These are phyloP conservation scores for Athripsodes cinereus DNA, from an alignment of 2,888 invertebrate species.

Conservation along the genomic window DNA sequence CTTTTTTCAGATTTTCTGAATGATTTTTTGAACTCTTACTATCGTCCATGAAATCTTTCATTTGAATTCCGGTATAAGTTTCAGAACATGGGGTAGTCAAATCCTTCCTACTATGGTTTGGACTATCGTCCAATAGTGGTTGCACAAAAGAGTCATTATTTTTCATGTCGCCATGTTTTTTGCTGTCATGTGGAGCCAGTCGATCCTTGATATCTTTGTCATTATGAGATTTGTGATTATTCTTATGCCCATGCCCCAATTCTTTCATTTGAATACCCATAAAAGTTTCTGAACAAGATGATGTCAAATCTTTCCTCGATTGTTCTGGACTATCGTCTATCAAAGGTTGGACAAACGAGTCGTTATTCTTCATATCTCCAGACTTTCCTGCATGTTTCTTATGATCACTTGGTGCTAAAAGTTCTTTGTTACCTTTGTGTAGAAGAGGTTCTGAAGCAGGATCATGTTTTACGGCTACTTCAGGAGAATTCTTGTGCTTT, in stretches of 20 bases:
- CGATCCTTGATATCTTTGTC: background rate
- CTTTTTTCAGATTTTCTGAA: conserved; percentile 10
- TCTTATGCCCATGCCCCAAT: background rate
- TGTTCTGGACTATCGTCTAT: conserved; percentile 21
- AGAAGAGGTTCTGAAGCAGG: conserved; percentile 44
- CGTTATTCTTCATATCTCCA: conserved; percentile 14
- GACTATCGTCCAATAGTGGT: conserved; percentile 21
- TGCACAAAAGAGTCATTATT: conserved; percentile 16
- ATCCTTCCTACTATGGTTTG: conserved; percentile 16
- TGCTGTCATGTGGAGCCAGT: background rate
- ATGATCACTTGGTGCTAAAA: background rate
- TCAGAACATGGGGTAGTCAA: background rate
- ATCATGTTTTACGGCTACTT: conserved; percentile 30
- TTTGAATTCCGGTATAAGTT: conserved; percentile 6
- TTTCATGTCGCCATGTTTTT: conserved; percentile 12
- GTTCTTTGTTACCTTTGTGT: conserved; percentile 32
- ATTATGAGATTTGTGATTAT: background rate
- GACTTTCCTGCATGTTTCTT: conserved; percentile 14
- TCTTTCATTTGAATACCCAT: conserved; percentile 8
- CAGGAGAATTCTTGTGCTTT: conserved; percentile 41
- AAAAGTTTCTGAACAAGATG: background rate
- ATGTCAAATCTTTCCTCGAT: conserved; percentile 12
- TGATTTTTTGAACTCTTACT: background rate
- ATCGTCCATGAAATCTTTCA: background rate
- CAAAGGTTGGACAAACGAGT: conserved; percentile 18